These are phyloP conservation scores for Drosophila hamatofila DNA, from an alignment of 2,888 invertebrate species.

Conservation along the genomic window DNA sequence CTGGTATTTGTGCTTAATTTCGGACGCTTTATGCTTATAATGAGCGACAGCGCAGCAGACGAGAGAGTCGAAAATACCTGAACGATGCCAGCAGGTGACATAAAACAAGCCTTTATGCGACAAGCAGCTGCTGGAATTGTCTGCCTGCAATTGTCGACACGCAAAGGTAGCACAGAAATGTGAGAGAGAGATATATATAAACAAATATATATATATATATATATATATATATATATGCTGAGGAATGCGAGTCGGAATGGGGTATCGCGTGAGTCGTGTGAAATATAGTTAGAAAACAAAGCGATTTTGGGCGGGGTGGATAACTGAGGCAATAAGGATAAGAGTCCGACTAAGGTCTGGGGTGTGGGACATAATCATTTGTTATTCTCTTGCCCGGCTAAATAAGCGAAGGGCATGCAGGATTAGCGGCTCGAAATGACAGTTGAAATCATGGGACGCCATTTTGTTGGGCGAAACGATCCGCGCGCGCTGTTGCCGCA, in stretches of 20 bases:
- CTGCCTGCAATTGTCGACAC: constrained; percentile 63
- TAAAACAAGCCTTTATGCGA: constrained; percentile 79
- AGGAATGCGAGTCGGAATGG: constrained; percentile 42
- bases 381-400: constrained; percentile 65
- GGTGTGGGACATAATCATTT: constrained; percentile 63
- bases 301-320: neutral
- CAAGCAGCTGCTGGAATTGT: constrained; percentile 54
- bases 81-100: constrained; percentile 67
- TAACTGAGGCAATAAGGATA: neutral
- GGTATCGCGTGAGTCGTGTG: constrained; percentile 68
- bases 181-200: constrained; percentile 1
- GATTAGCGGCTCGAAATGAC: constrained; percentile 65
- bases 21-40: constrained; percentile 66
- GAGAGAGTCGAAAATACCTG: constrained; percentile 13
- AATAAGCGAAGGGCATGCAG: constrained; percentile 63
- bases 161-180: constrained; percentile 60
- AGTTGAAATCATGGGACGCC: constrained; percentile 65
- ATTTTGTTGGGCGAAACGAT: constrained; percentile 47
- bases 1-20: constrained; percentile 60
- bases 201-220: neutral
- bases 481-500: constrained; percentile 53
- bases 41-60: constrained; percentile 54
- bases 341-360: neutral
- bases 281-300: constrained; percentile 40
- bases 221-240: neutral